Conservation (phyloP, 2,888 invertebrate genomes). For the Dusona sp. region DNA sequence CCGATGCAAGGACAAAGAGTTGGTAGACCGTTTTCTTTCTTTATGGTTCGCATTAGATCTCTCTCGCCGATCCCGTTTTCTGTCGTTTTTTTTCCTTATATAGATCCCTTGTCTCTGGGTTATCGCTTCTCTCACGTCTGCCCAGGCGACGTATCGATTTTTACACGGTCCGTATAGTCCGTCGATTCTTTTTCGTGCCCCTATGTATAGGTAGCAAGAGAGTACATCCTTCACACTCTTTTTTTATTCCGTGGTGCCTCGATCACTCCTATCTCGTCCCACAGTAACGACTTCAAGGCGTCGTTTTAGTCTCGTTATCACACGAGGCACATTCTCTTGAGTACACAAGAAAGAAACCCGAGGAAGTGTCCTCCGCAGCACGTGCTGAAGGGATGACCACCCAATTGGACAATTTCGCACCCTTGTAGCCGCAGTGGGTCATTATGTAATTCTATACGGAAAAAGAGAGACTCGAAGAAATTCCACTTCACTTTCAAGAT, state of each 20-base stretch:
- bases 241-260: slow-evolving; percentile 14
- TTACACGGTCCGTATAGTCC: slow-evolving; percentile 46
- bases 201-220: not conserved
- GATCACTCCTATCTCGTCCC: slow-evolving; percentile 43
- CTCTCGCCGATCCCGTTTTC: slow-evolving; percentile 47
- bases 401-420: slow-evolving; percentile 13
- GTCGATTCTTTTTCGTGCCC: slow-evolving; percentile 29
- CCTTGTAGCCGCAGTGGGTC: not conserved
- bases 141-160: slow-evolving; percentile 82
- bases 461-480: slow-evolving; percentile 20
- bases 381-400: slow-evolving; percentile 27
- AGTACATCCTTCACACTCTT: slow-evolving; percentile 18
- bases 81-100: slow-evolving; percentile 50
- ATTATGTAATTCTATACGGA: not conserved
- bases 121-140: slow-evolving; percentile 68
- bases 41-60: slow-evolving; percentile 41
- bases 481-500: slow-evolving; percentile 4
- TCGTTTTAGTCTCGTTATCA: slow-evolving; percentile 35
- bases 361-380: slow-evolving; percentile 14
- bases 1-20: slow-evolving; percentile 1
- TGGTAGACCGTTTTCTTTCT: slow-evolving; percentile 47
- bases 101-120: slow-evolving; percentile 52
- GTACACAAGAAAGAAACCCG: slow-evolving; percentile 5
- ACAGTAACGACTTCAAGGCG: slow-evolving; percentile 16
- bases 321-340: slow-evolving; percentile 28